Evolutionary conservation across 2,113 vertebrate genomes (phyloP).

Genomic region (Catharus bicknelli): DNA sequence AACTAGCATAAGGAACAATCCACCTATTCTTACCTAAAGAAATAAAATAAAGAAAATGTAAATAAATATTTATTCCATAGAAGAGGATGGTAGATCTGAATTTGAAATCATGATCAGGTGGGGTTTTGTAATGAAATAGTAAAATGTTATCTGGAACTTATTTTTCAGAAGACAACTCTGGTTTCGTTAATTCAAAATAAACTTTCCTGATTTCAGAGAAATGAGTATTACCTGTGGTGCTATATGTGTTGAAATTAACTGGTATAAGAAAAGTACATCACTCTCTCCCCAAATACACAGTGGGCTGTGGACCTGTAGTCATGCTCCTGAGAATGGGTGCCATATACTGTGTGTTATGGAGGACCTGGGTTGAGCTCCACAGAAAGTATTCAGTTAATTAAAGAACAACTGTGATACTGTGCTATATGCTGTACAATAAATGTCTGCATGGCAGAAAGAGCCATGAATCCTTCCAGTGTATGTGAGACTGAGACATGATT

Average conservation of each 20-base stretch:
- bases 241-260: not conserved
- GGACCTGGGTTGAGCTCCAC: not conserved
- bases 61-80: not conserved
- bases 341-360: not conserved
- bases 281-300: not conserved
- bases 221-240: not conserved
- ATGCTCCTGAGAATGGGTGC: not conserved
- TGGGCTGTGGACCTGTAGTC: not conserved
- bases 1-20: not conserved
- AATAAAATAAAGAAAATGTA: not conserved
- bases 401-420: not conserved
- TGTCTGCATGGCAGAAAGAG: not conserved
- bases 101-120: not conserved
- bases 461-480: not conserved
- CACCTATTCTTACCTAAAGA: not conserved
- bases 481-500: not conserved
- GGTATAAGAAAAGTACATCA: not conserved
- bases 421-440: constrained; percentile 28
- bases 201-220: not conserved
- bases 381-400: constrained; percentile 22
- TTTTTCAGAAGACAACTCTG: not conserved
- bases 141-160: not conserved
- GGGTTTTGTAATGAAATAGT: not conserved
- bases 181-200: not conserved
- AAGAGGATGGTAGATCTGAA: not conserved